Evolutionary conservation across 2,888 invertebrate species (phyloP).

Genomic region (Drosophila quinaria): DNA sequence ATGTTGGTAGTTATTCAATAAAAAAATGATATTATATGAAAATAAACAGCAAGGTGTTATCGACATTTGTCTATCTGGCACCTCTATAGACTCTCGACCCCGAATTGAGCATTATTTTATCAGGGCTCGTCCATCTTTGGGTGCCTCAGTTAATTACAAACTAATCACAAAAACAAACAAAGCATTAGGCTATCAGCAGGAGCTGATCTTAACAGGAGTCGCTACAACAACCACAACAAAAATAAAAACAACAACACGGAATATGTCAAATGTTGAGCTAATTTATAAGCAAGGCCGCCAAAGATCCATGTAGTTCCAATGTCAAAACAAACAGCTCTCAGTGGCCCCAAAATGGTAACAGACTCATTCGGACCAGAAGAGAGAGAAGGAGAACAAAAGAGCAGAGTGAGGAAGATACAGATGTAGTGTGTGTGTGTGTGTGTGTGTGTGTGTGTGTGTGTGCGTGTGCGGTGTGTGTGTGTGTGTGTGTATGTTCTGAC

Average conservation of each 20-base stretch:
- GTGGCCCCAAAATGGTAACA: constrained; percentile 54
- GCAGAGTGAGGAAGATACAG: background rate
- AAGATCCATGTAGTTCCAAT: constrained; percentile 70
- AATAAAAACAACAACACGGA: constrained; percentile 33
- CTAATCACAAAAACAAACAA: constrained; percentile 68
- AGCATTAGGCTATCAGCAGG: constrained; percentile 72
- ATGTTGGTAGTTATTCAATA: constrained; percentile 60
- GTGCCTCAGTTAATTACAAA: constrained; percentile 70
- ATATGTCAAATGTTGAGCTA: constrained; percentile 73
- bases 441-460: constrained; percentile 5
- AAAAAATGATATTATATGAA: constrained; percentile 7
- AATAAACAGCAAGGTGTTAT: constrained; percentile 53
- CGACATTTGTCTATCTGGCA: constrained; percentile 77
- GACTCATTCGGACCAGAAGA: constrained; percentile 37
- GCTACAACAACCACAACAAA: constrained; percentile 7
- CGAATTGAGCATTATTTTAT: constrained; percentile 47
- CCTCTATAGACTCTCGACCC: constrained; percentile 36
- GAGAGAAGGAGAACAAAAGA: background rate
- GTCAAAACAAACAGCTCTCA: constrained; percentile 71
- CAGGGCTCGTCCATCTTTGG: constrained; percentile 46
- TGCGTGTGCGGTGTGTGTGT: constrained; percentile 1
- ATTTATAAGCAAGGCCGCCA: constrained; percentile 72
- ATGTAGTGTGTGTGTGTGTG: background rate
- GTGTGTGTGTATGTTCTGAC: constrained; percentile 6
- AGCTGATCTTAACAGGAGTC: constrained; percentile 64